A percentile compares a stretch with the other conserved stretches of the same genome.
These are phyloP conservation scores for Oenanthe melanoleuca DNA, from an alignment of 2,113 vertebrate genomes.

Conservation along the genomic window DNA sequence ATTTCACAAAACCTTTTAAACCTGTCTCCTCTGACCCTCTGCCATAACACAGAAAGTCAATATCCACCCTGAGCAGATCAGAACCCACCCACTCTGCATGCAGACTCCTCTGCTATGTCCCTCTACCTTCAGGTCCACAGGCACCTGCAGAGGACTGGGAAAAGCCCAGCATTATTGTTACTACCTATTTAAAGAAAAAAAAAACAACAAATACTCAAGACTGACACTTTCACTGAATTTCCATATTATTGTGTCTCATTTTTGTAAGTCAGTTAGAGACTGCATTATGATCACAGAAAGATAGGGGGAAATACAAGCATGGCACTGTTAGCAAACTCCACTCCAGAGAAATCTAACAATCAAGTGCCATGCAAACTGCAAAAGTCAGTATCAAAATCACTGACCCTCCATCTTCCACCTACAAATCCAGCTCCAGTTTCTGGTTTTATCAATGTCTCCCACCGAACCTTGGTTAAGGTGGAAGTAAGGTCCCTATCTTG, in stretches of 20 bases:
- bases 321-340: not conserved
- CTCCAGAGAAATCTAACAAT: not conserved
- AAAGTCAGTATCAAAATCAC: not conserved
- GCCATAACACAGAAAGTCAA: not conserved
- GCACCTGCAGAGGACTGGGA: not conserved
- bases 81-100: not conserved
- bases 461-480: not conserved
- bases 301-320: not conserved
- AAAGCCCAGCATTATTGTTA: not conserved
- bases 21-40: not conserved
- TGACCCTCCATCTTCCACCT: not conserved
- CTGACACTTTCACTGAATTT: not conserved
- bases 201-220: not conserved
- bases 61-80: not conserved
- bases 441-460: not conserved
- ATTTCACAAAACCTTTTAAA: not conserved
- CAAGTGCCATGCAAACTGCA: not conserved
- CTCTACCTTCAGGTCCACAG: not conserved
- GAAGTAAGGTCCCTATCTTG: not conserved
- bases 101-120: not conserved
- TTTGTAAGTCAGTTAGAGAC: not conserved
- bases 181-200: not conserved
- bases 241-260: not conserved
- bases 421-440: not conserved
- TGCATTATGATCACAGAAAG: not conserved